phyloP scores from a whole-genome alignment of 2,888 invertebrate species.

The Nephrotoma appendiculata region DNA sequence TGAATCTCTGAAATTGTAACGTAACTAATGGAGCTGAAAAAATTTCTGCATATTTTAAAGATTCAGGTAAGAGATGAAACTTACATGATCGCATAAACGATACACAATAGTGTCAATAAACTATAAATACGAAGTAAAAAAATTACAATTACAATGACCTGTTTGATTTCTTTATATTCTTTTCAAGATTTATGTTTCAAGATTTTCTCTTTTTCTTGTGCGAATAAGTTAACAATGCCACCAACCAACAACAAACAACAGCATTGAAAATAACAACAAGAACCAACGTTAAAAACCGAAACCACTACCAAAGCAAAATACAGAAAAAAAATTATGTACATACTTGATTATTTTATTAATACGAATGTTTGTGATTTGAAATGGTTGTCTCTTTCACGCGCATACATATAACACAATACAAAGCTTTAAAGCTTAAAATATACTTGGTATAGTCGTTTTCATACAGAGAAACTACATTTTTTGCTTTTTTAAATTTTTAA shows the following conservation, averaged over 20 bases:
- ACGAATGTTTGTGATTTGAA: neutral
- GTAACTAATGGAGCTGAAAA: too few species aligned
- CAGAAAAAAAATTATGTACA: neutral
- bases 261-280: neutral
- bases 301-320: neutral
- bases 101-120: neutral
- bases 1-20: too few species aligned
- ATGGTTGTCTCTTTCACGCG: neutral
- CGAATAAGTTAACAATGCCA: neutral
- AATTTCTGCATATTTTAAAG: too few species aligned
- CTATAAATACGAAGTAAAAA: neutral
- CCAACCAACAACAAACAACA: neutral
- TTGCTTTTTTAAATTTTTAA: neutral
- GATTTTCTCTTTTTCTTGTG: neutral
- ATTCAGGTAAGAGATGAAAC: too few species aligned
- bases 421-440: neutral
- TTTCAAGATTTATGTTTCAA: neutral
- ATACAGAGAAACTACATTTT: neutral
- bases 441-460: neutral
- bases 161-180: neutral
- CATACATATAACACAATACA: neutral
- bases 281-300: neutral
- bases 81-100: neutral
- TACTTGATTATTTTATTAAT: neutral
- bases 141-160: neutral